Evolutionary conservation across 2,888 invertebrate genomes (phyloP), one percentile per base, ranked within the genome.

Genomic region (Papilio gigon): DNA sequence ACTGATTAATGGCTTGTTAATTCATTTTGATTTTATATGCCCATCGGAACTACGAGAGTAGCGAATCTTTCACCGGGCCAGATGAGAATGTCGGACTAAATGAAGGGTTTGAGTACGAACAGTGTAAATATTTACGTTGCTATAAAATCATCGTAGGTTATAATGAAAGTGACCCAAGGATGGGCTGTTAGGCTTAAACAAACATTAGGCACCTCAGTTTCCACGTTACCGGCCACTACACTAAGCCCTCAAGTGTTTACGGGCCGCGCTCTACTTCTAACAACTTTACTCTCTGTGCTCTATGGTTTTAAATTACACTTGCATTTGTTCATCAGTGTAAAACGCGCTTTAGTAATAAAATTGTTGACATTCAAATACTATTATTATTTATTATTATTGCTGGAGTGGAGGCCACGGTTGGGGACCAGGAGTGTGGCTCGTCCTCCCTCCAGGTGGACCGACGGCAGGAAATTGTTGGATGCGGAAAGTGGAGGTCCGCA

Each of bases 91-190:
- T n/a, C n/a, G n/a, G n/a, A 58, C 35, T 47, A 59, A 47, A 9
- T 5, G 35, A 27, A 25, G 20, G 44, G 22, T 47, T 50, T 64
- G 27, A 35, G 20, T 42, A 33, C n/a, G 56, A 42, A 59, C 35
- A 61, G 4, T 12, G 62, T 67, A 64, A 68, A 68, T 68, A 64
- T 68, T 68, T 64, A 68, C 47, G 35, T 11, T 30, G 58, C 27
- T 20, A 59, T 47, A 42, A 68, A 68, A 59, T 64, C 44, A 68
- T 64, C 47, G 59, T 30, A n/a, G n/a, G 47, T 58, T 47, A 56
- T 64, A 64, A 64, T 68, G 68, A 68, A 68, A 63, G 64, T 64
- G 58, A 64, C 37, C 68, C 5, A 50, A 68, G 59, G 64, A 68
- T 68, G 68, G 68, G 68, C 53, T 56, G 53, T 37, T 47, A 37